These are phyloP conservation scores for Vollenhovia emeryi DNA, from an alignment of 1,140 invertebrate species.

Conservation along the genomic window DNA sequence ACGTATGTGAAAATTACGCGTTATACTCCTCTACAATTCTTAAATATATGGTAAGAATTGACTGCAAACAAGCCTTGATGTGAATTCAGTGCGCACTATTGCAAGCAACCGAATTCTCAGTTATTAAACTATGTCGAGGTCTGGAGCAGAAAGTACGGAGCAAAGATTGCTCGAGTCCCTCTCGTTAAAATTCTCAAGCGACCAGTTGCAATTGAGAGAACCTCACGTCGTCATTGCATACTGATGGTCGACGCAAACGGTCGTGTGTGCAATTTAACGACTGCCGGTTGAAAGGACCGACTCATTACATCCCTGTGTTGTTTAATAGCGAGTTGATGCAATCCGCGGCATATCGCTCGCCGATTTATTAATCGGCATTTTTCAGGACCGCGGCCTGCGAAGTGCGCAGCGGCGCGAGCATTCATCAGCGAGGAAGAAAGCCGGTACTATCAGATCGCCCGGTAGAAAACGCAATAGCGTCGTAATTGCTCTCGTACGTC, in stretches of 20 bases:
- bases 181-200: conserved; percentile 1
- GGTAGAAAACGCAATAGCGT: conserved; percentile 61
- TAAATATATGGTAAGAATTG: too few species aligned
- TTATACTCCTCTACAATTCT: too few species aligned
- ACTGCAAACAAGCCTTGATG: too few species aligned
- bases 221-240: neutral
- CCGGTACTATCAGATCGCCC: conserved; percentile 70
- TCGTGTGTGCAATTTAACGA: conserved; percentile 36
- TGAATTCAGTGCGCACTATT: too few species aligned
- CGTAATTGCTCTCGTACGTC: conserved; percentile 67
- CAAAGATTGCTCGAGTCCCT: neutral
- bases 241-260: conserved; percentile 19
- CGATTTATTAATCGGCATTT: conserved; percentile 66
- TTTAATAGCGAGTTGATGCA: conserved; percentile 56
- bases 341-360: conserved; percentile 26
- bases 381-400: conserved; percentile 18
- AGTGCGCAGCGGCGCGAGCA: neutral
- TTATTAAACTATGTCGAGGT: neutral
- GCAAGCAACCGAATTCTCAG: too few species aligned
- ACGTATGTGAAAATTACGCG: too few species aligned
- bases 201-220: neutral
- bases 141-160: neutral
- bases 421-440: conserved; percentile 36
- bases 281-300: neutral
- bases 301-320: conserved; percentile 39